Evolutionary conservation across 2,797 vertebrate species (phyloP).

Genomic region (Melopsittacus undulatus): DNA sequence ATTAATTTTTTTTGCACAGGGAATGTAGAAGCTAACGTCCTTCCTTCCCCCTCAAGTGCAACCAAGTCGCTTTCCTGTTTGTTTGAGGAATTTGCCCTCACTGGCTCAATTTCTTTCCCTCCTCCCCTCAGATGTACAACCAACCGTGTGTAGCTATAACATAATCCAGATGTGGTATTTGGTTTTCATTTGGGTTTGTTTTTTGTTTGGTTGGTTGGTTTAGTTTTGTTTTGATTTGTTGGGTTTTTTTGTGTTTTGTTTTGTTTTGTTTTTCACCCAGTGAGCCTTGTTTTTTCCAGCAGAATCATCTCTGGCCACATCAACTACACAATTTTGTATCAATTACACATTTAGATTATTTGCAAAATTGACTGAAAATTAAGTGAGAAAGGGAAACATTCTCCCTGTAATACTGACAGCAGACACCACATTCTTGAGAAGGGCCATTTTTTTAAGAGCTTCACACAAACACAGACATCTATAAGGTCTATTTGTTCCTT

Average conservation of each 20-base stretch:
- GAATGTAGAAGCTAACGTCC: not conserved
- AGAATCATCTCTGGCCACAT: not conserved
- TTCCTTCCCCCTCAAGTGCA: not conserved
- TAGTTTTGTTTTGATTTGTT: not conserved
- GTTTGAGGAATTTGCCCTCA: not conserved
- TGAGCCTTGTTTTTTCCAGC: not conserved
- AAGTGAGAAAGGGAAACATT: not conserved
- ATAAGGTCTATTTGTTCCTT: not conserved
- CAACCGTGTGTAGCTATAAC: not conserved
- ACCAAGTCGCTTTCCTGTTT: not conserved
- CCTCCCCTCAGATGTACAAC: not conserved
- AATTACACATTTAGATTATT: slow-evolving; percentile 11
- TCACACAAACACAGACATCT: not conserved
- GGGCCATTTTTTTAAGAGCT: not conserved
- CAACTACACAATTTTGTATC: not conserved
- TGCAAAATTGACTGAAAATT: not conserved
- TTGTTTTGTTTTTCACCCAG: not conserved
- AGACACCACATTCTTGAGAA: not conserved
- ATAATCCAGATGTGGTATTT: not conserved
- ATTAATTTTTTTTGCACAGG: not conserved
- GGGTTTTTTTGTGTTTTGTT: not conserved
- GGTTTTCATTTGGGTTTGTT: not conserved
- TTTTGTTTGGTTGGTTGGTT: not conserved
- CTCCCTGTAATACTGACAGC: not conserved
- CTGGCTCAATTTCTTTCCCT: not conserved